Evolutionary conservation across 2,797 vertebrate genomes (phyloP).

Genomic region (Kryptolebias ocellatus): DNA sequence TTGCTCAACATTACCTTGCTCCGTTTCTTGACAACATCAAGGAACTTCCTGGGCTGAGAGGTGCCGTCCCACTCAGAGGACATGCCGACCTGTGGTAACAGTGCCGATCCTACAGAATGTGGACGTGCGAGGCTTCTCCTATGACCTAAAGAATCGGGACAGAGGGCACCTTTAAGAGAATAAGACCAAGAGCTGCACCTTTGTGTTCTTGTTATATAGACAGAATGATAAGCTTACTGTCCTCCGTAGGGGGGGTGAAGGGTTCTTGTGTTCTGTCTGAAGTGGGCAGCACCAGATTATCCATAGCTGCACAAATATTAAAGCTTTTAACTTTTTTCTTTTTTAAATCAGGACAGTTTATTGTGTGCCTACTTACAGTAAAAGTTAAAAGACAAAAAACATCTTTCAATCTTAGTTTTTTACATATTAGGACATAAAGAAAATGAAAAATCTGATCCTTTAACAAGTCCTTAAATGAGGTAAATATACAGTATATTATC

Average conservation of each 20-base stretch:
- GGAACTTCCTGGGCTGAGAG: conserved; percentile 62
- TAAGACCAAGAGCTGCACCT: too few relatives aligned
- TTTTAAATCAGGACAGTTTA: not conserved
- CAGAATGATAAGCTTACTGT: conserved; percentile 27
- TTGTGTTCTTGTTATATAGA: not conserved
- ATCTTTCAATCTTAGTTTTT: too few relatives aligned
- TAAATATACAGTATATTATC: too few relatives aligned
- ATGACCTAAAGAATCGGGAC: conserved; percentile 19
- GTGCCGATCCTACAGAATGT: not conserved
- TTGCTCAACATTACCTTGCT: conserved; percentile 76
- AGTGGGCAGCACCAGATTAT: conserved; percentile 41
- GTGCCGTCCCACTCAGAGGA: conserved; percentile 79
- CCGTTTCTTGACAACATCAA: conserved; percentile 66
- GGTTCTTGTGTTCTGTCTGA: conserved; percentile 61
- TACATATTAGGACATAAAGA: too few relatives aligned
- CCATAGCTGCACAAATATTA: conserved; percentile 35
- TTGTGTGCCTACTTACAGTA: not conserved
- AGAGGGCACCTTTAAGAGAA: not conserved
- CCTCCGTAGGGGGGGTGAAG: conserved; percentile 29
- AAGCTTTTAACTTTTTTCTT: not conserved
- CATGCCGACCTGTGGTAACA: conserved; percentile 47
- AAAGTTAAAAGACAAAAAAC: not conserved
- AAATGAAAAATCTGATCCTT: too few relatives aligned
- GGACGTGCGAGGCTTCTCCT: conserved; percentile 6
- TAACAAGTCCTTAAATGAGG: too few relatives aligned